Evolutionary conservation across 53 echinoderm and acorn worm species (phyloP), one percentile per base, ranked within the genome.

Genomic region (Mesocentrotus franciscanus): DNA sequence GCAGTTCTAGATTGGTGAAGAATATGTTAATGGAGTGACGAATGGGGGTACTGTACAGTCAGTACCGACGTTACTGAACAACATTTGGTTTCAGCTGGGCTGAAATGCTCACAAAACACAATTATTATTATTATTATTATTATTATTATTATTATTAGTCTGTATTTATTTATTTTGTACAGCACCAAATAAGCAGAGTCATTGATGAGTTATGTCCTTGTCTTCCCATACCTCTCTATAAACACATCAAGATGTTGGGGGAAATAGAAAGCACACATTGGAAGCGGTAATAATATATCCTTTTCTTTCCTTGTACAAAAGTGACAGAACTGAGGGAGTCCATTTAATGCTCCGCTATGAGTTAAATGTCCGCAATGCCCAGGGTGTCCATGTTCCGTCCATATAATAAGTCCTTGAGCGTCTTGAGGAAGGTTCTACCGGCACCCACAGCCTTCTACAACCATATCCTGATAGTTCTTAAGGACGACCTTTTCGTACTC

Each of bases 391-490:
- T 33, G 62, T 91, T 66, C 70, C 68, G 91, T 60, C 61, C 9
- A 56, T 89, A 18, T 56, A 61, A 20, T 58, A 59, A 90, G 62
- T 91, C 70, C 66, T 66, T 91, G 64, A 66, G 59, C 90, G 33
- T 90, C 16, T 90, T 90, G 60, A 66, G 34, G 68, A 91, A 9
- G 66, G 93, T 93, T 81, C 75, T 93, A 98, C 93, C 99, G 99
- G 92, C 99, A 99, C 60, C 99, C 99, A 85, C 99, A 99, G 78
- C 98, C 97, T 74, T 96, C 97, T 5, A 99, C 99, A 15, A 99
- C 97, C 99, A 99, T 99, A 68, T 99, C 99, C 91, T 99, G 96
- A 91, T 99, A 99, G 81, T 97, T 98, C 95, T 98, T 99, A 32
- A 99, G 95, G 58, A 99, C 96, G 84, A 99, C 98, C 71, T 98